Evolutionary conservation across 2,113 vertebrate genomes (phyloP), one percentile per base, ranked within the genome.

Genomic region (Mirza zaza): DNA sequence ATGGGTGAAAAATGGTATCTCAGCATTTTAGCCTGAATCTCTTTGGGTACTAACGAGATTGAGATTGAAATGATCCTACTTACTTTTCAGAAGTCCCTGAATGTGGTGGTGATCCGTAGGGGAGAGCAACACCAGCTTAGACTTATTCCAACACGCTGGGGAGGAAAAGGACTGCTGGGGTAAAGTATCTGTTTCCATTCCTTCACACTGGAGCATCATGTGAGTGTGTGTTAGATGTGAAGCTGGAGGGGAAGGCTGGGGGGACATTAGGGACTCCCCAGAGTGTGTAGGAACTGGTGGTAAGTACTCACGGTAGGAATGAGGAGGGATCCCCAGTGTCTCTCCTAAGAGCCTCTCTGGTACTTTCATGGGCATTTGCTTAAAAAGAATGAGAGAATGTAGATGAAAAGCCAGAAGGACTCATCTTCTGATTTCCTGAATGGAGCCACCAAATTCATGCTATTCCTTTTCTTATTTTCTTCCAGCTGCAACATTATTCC

Each of bases 81-180:
- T 90, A 15, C 36, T 52, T 98, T 97, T 73, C 98, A 99, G 99
- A 99, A 99, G 96, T 98, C 99, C 1, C 97, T 99, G 91, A 99
- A 98, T 0, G 98, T 99, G 95, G 98, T 98, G 0, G 99, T 99
- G 93, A 97, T 99, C 94, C 99, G 99, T 1, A 91, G 97, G 0
- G 99, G 98, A 67, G 98, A 99, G 86, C 99, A 97, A 81, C 98
- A 99, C 75, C 98, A 99, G 12, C 95, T 99, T 93, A 98, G 98
- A 32, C 98, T 99, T 81, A 99, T 99, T 23, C 99, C 99, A 0
- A 98, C 99, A 95, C 98, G 98, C 85, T 99, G 99, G 99, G 98
- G 98, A 0, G 99, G 99, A 91, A 99, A 99, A 97, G 99, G 99
- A 52, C 98, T 99, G 79, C 98, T 99, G 89, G 99, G 99, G 99